Evolutionary conservation across 2,113 vertebrate genomes (phyloP), one percentile per base, ranked within the genome.

Genomic region (Salvelinus namaycush): DNA sequence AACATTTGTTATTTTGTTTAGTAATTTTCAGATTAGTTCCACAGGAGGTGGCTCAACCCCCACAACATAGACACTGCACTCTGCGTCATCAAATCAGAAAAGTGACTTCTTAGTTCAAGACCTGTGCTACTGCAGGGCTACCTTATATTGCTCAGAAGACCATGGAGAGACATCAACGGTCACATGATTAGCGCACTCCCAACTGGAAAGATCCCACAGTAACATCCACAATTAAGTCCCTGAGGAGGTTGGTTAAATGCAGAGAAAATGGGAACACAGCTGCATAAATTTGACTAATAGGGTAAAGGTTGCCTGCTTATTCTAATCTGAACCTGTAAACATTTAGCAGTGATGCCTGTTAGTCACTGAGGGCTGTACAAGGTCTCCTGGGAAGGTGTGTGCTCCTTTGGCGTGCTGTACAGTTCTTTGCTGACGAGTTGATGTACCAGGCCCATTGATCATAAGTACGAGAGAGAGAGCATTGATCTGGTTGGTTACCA

Each of bases 401-500:
- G 89, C 83, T 87, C 79, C 83, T 86, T 22, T 87, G 51, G 13
- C 79, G 78, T 81, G 81, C 87, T 67, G 78, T 81, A 83, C 84
- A 80, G 84, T 90, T 83, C 88, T 87, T 87, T 72, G 78, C 87
- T 92, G 86, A 88, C 89, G 90, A 24, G 76, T 77, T 81, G 80
- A 54, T 16, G 87, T 84, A 87, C 70, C 83, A 84, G 88, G 86
- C 86, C 76, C 89, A 89, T 90, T 90, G 87, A 92, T 92, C 88
- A 90, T 84, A 72, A 57, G 81, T 83, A 79, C 73, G 81, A 82
- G 87, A 74, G 87, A 74, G 83, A 49, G 86, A 85, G 77, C 87
- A 88, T 89, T 93, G 86, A 90, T 82, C 39, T 1, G 81, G 89
- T 92, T 92, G 88, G 84, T 91, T 90, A n/a, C 64, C 44, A 20